Percentiles rank a stretch among this genome's conserved stretches.
Conservation (phyloP, 2,888 invertebrate genomes). For the Crossocerus cetratus region DNA sequence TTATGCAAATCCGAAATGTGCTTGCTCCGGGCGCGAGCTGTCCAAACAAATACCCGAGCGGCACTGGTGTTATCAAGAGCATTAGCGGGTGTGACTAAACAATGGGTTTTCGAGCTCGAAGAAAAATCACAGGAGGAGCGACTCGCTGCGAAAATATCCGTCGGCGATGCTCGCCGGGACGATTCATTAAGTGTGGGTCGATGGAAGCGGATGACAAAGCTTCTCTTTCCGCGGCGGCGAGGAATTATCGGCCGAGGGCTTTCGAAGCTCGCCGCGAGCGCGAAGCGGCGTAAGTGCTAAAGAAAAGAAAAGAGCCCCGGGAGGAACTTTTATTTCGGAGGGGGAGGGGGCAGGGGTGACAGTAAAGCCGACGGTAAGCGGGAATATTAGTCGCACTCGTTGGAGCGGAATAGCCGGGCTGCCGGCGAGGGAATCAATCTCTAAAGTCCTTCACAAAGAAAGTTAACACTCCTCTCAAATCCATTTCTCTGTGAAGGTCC, state of each 20-base stretch:
- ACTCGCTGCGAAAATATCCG: slow-evolving; percentile 22
- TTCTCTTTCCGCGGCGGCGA: slow-evolving; percentile 37
- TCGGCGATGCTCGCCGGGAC: slow-evolving; percentile 33
- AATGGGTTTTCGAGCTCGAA: not conserved
- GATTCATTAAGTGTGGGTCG: slow-evolving; percentile 43
- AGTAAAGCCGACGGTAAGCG: slow-evolving; percentile 33
- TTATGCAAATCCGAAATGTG: not conserved
- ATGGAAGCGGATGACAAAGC: slow-evolving; percentile 46
- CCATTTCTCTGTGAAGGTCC: slow-evolving; percentile 15
- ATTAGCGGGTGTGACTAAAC: not conserved
- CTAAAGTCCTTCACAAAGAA: slow-evolving; percentile 21
- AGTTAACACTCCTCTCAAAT: slow-evolving; percentile 37
- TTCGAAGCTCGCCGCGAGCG: slow-evolving; percentile 4
- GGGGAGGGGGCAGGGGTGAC: not conserved
- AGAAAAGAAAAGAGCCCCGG: not conserved
- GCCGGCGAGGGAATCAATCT: slow-evolving; percentile 34
- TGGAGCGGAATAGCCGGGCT: slow-evolving; percentile 38
- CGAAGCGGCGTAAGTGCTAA: not conserved
- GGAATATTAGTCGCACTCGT: slow-evolving; percentile 41
- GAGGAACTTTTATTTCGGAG: not conserved
- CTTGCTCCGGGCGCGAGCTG: not conserved
- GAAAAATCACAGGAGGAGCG: not conserved
- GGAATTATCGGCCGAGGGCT: slow-evolving; percentile 32
- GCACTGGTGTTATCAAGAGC: not conserved
- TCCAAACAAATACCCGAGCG: not conserved